phyloP scores from a whole-genome alignment of 2,113 vertebrate species.

The Tyto alba region DNA sequence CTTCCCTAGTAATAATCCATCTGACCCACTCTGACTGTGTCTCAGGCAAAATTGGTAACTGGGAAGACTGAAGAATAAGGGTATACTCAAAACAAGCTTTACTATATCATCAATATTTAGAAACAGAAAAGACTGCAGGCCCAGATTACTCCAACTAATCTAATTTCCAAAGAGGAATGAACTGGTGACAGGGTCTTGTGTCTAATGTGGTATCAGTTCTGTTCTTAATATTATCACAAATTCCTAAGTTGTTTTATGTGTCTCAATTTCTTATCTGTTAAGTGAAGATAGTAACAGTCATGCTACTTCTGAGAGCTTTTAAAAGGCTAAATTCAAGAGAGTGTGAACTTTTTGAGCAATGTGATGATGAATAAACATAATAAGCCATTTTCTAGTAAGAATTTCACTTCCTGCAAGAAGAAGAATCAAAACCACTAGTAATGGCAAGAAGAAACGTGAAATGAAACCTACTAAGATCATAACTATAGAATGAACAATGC shows the following conservation, averaged over 20 bases:
- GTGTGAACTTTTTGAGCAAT: background rate
- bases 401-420: background rate
- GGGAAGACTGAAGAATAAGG: background rate
- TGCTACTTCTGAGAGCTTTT: background rate
- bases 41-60: background rate
- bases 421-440: background rate
- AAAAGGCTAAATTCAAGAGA: background rate
- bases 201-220: background rate
- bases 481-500: background rate
- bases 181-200: background rate
- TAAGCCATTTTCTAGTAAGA: background rate
- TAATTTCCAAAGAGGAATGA: background rate
- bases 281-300: background rate
- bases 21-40: background rate
- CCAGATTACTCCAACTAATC: background rate
- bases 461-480: background rate
- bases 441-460: background rate
- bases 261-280: background rate
- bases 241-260: background rate
- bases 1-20: background rate
- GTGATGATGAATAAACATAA: background rate
- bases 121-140: background rate
- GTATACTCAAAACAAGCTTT: background rate
- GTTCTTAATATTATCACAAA: background rate
- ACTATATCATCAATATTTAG: background rate